Conservation (phyloP, 2,113 vertebrate genomes). For the Myocastor coypus region DNA sequence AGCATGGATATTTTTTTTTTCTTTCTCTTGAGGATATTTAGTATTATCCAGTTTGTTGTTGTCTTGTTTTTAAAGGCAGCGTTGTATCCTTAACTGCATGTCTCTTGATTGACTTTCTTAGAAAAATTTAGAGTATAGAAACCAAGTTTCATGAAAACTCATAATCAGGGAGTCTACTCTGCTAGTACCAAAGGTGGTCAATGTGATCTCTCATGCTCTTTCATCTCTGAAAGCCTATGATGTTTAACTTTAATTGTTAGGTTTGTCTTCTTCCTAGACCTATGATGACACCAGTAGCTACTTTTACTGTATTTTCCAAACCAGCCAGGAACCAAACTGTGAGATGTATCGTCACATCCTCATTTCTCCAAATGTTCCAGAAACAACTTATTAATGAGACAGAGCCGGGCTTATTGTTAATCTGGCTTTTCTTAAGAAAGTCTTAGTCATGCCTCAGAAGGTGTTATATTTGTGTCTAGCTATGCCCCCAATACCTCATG, state of each 20-base stretch:
- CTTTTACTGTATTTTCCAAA: slow-evolving; percentile 26
- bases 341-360: background rate
- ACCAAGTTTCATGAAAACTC: background rate
- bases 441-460: background rate
- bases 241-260: background rate
- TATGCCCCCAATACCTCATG: too few species aligned
- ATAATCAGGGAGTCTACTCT: background rate
- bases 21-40: background rate
- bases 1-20: background rate
- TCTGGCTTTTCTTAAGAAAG: background rate
- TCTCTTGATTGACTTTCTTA: background rate
- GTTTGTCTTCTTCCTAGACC: background rate
- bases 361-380: background rate
- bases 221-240: background rate
- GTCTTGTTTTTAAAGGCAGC: background rate
- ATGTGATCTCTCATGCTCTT: background rate
- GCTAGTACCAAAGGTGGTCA: background rate
- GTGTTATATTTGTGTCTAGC: too few species aligned
- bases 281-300: background rate
- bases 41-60: background rate
- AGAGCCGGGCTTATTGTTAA: background rate
- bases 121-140: background rate
- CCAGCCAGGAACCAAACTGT: background rate
- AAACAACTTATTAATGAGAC: background rate
- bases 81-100: background rate